Evolutionary conservation across 2,888 invertebrate genomes (phyloP), one percentile per base, ranked within the genome.

Genomic region (Isoperla grammatica): DNA sequence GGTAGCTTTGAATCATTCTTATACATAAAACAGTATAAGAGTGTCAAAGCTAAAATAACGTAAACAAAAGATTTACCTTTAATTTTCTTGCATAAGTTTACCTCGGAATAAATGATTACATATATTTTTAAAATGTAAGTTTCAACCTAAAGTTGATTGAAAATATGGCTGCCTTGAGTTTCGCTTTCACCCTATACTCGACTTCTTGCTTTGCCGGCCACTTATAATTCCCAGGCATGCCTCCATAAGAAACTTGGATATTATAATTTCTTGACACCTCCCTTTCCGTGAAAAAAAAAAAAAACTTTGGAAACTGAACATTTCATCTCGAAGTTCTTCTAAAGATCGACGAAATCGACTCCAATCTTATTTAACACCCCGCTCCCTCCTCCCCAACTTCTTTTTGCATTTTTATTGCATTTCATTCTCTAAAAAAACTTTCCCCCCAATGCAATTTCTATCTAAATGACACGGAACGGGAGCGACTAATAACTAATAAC

Each of bases 331-430:
- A 53, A 53, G 15, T 53, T 17, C 45, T 53, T 39, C 53, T n/a
- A 53, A 37, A 53, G 53, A 53, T 53, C 53, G 53, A 39, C 49
- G 49, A 49, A 49, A 37, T 53, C 53, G 53, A 53, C 53, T 53
- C 39, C 61, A 56, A 59, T 59, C 61, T 61, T 37, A 29, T 55
- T 56, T 56, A 55, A 55, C 58, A 49, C 58, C 56, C 37, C 56
- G 19, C 45, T 43, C 43, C 22, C 35, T n/a, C 49, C 23, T 40
- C 22, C 39, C 55, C 48, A n/a, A 11, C 19, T 37, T 40, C 43
- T 53, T 53, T 53, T 59, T 56, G 49, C 55, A 63, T 63, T 60
- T 62, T 63, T 63, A 63, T 60, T 57, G 58, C 60, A 54, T 23
- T 57, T 63, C 58, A 45, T 53, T 50, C 53, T 61, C 22, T 57